These are phyloP conservation scores for Trichogramma pretiosum DNA, from an alignment of 1,140 invertebrate genomes.

Conservation along the genomic window DNA sequence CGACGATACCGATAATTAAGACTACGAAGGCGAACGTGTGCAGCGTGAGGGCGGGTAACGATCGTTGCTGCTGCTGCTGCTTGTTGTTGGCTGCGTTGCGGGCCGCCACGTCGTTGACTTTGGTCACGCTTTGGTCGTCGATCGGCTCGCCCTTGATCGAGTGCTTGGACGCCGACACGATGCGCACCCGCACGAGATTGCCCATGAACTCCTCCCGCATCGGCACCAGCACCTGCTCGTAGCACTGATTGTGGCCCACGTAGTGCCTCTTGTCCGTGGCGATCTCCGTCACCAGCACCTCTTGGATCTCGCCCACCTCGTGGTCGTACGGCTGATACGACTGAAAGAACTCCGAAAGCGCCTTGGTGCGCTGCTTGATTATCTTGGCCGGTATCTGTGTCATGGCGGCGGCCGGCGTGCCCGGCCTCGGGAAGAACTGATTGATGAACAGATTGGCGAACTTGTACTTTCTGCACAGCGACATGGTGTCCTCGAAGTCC, in stretches of 20 bases:
- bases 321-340: conserved; percentile 79
- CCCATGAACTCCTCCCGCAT: conserved; percentile 72
- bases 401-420: conserved; percentile 91
- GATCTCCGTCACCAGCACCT: conserved; percentile 85
- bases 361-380: conserved; percentile 85
- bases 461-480: conserved; percentile 75
- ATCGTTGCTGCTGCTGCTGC: conserved; percentile 10
- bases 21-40: conserved; percentile 19
- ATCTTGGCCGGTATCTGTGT: conserved; percentile 68
- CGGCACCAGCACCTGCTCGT: conserved; percentile 88
- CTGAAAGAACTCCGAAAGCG: conserved; percentile 82
- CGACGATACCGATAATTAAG: conserved; percentile 26
- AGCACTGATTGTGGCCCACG: conserved; percentile 92
- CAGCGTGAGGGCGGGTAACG: too few species aligned
- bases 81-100: conserved; percentile 21
- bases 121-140: conserved; percentile 30
- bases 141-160: conserved; percentile 72
- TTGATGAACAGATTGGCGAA: conserved; percentile 96
- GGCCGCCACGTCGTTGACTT: conserved; percentile 18
- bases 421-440: conserved; percentile 92
- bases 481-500: conserved; percentile 86
- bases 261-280: conserved; percentile 85
- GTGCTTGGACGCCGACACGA: conserved; percentile 71
- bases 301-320: conserved; percentile 66
- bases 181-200: conserved; percentile 70